Base-by-base conservation (phyloP, 2,797 vertebrate species). In the Esox lucius region DNA sequence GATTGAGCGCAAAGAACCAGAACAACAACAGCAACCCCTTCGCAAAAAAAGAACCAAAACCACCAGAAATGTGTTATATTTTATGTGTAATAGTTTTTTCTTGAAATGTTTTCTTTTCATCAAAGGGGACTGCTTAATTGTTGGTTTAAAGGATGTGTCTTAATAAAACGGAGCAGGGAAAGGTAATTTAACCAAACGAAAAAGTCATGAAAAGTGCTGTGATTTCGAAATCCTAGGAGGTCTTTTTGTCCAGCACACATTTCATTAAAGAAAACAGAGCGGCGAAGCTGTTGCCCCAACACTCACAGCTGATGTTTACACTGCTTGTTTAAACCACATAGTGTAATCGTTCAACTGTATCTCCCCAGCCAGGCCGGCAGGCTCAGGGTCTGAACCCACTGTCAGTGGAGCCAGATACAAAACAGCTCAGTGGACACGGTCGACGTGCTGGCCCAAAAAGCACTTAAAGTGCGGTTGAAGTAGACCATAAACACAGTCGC, bases 301-400 rank as follows among this genome's bases (percentile, higher is more conserved):
- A 0, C 74, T 71, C 69, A 46, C 48, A 17, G 46, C 76, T 80
- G 83, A 87, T 75, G 66, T 81, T 89, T 84, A 91, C 85, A 85
- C 76, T 83, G 89, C 86, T 91, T 87, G 83, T 85, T 86, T 81
- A 76, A 85, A 90, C 89, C 80, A 82, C 79, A 79, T 88, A 81
- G 86, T 88, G 86, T 85, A 90, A 81, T 83, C 85, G 82, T 85
- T 85, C 86, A 85, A 85, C 86, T 90, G 88, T 89, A 87, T 86
- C 86, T 76, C 75, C 71, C 51, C 73, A 46, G 33, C 71, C 53
- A 65, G 39, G 33, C 74, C 28, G 28, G 28, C 28, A 31, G 28
- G 28, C 28, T 78, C 68, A 22, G 46, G 74, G 67, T 73, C 19
- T 69, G 71, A 74, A 33, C 26, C 49, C 69, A 12, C 79, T 19